These are phyloP conservation scores for Cryptotermes secundus DNA, from an alignment of 1,140 invertebrate species.

Conservation along the genomic window DNA sequence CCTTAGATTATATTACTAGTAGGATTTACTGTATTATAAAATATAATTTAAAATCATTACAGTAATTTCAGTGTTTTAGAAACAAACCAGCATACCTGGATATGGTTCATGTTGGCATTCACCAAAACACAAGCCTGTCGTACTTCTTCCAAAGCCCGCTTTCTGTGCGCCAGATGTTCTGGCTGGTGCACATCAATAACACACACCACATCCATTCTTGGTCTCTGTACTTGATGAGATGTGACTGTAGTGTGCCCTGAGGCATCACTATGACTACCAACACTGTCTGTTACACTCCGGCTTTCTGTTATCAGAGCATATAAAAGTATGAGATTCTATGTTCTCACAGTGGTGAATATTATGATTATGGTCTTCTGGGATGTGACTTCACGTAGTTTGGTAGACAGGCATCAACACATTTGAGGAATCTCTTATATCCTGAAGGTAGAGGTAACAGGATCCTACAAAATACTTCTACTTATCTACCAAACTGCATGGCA, in stretches of 20 bases:
- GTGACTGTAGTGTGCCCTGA: constrained; percentile 63
- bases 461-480: no score
- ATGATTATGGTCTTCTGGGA: no score
- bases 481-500: no score
- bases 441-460: no score
- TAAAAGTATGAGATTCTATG: no score
- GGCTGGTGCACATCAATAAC: constrained; percentile 79
- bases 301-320: constrained; percentile 36
- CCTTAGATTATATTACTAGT: no score
- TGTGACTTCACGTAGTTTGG: no score
- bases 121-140: constrained; percentile 74
- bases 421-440: no score
- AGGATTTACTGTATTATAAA: no score
- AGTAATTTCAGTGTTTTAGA: constrained; percentile 8
- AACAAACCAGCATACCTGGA: constrained; percentile 62
- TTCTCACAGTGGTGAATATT: no score
- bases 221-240: constrained; percentile 45
- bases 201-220: constrained; percentile 88
- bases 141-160: constrained; percentile 81
- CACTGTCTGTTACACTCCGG: constrained; percentile 67
- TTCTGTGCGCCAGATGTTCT: constrained; percentile 69
- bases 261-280: constrained; percentile 69
- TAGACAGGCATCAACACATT: no score
- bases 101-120: constrained; percentile 78
- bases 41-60: no score